These are phyloP conservation scores for Apotomis turbidana DNA, from an alignment of 2,888 invertebrate genomes.

Conservation along the genomic window DNA sequence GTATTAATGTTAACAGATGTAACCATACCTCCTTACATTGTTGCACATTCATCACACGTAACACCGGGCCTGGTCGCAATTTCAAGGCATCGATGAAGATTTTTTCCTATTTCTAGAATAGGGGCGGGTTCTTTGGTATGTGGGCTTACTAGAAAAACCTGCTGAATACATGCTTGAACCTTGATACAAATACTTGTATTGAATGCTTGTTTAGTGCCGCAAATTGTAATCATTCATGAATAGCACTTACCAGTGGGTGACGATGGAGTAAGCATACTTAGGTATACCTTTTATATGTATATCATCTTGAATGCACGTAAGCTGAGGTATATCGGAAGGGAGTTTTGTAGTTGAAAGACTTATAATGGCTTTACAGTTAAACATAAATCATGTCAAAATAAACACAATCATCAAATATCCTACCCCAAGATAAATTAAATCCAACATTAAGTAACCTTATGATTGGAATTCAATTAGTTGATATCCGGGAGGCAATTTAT, in stretches of 20 bases:
- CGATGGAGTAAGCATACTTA: too few relatives aligned
- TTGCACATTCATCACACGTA: neutral
- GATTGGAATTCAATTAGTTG: neutral
- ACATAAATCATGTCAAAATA: constrained; percentile 25
- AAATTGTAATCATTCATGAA: neutral
- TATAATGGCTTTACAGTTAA: neutral
- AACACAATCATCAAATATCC: constrained; percentile 9
- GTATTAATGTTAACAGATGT: too few relatives aligned
- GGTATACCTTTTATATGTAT: too few relatives aligned
- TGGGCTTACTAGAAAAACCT: constrained; percentile 6
- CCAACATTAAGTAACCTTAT: neutral
- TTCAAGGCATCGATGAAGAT: neutral
- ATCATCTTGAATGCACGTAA: too few relatives aligned
- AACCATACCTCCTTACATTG: neutral
- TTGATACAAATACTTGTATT: constrained; percentile 1
- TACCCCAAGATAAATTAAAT: constrained; percentile 5
- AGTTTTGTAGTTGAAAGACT: too few relatives aligned
- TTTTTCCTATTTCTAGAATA: neutral
- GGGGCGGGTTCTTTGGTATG: constrained; percentile 1
- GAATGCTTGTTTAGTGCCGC: too few relatives aligned
- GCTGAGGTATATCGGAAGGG: neutral
- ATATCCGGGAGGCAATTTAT: neutral
- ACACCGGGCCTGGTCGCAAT: neutral
- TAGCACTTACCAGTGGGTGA: too few relatives aligned
- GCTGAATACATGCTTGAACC: neutral